Conservation (phyloP, 2,888 invertebrate genomes). For the Selenia dentaria region DNA sequence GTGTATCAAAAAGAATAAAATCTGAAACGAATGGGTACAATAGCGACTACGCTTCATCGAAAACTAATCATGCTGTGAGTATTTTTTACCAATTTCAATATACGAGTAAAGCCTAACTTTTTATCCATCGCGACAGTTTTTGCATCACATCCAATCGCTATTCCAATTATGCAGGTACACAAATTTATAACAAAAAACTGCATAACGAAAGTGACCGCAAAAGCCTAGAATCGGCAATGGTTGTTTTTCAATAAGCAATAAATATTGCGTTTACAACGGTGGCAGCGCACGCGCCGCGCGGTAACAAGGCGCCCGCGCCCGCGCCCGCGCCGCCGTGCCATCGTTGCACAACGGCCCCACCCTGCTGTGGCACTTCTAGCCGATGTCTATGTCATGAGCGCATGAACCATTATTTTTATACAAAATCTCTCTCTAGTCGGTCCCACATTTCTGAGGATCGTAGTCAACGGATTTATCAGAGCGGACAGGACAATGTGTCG, state of each 20-base stretch:
- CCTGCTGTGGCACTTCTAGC: conserved; percentile 64
- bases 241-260: conserved; percentile 83
- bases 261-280: conserved; percentile 80
- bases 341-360: conserved; percentile 82
- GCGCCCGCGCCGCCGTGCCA: conserved; percentile 70
- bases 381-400: conserved; percentile 31
- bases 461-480: too few species aligned
- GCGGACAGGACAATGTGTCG: too few species aligned
- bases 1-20: too few species aligned
- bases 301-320: conserved; percentile 69
- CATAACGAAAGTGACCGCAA: conserved; percentile 48
- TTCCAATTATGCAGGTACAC: conserved; percentile 24
- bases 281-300: conserved; percentile 71
- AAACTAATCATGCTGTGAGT: neutral
- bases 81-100: neutral
- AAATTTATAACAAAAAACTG: conserved; percentile 49
- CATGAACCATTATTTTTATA: conserved; percentile 33
- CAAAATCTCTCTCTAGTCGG: too few species aligned
- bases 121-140: conserved; percentile 2
- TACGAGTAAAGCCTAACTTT: neutral
- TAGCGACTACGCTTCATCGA: neutral
- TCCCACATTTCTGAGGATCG: too few species aligned
- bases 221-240: conserved; percentile 58
- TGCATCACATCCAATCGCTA: conserved; percentile 12
- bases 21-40: neutral